Conservation (phyloP, 2,113 vertebrate genomes). For the Galemys pyrenaicus region DNA sequence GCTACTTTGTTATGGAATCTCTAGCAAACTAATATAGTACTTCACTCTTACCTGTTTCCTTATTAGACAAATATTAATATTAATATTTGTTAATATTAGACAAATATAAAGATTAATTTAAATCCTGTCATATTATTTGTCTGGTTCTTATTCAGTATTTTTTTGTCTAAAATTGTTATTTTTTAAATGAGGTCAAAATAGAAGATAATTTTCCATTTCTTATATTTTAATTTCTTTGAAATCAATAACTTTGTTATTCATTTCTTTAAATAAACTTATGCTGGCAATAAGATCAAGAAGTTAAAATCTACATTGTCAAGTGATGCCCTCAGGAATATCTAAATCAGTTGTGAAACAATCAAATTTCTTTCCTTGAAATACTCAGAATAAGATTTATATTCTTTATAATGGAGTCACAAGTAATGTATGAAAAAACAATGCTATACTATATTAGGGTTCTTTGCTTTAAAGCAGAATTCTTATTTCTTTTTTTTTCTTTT, state of each 20-base stretch:
- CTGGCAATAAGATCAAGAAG: conserved; percentile 78
- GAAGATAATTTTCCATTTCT: not conserved
- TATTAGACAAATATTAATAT: too few species aligned
- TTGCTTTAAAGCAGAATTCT: conserved; percentile 73
- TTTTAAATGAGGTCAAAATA: not conserved
- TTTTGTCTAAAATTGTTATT: not conserved
- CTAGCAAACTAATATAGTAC: not conserved
- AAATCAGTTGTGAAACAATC: conserved; percentile 78
- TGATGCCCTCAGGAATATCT: conserved; percentile 69
- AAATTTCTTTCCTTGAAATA: conserved; percentile 72
- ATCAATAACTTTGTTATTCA: conserved; percentile 65
- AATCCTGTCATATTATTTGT: not conserved
- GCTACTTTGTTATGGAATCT: not conserved
- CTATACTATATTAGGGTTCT: conserved; percentile 52
- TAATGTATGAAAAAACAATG: conserved; percentile 62
- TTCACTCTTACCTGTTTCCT: not conserved
- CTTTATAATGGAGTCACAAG: conserved; percentile 70
- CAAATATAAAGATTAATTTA: not conserved
- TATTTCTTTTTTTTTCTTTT: too few species aligned
- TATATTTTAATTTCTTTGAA: conserved; percentile 54
- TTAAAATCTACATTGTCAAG: conserved; percentile 61
- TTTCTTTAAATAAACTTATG: conserved; percentile 80
- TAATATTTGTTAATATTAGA: not conserved
- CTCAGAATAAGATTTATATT: conserved; percentile 74
- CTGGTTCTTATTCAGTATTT: not conserved